Base-by-base conservation (phyloP, 2,888 invertebrate genomes). In the Cheilosia grossa region DNA sequence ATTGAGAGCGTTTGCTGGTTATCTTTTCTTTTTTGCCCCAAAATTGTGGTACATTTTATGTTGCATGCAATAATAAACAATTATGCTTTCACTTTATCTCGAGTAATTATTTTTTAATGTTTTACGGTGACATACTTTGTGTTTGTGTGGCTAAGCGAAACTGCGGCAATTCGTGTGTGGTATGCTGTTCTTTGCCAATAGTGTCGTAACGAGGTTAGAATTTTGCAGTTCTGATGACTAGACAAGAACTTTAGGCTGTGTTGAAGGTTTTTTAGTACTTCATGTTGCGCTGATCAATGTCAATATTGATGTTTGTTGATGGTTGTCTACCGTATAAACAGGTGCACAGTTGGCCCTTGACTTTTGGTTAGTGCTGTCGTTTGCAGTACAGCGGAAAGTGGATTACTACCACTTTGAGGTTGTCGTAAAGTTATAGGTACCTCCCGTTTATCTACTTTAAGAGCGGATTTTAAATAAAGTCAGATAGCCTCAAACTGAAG, bases 21-120 rank as follows among this genome's bases (percentile, higher is more conserved):
- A 47, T 13, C 59, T 4, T 59, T 64, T 27, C 27, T 58, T 19
- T 42, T 40, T 33, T 27, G 10, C 19, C 27, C 47, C 30, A n/a
- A 24, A 40, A 64, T 47, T 42, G 59, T 40, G 40, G 70, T 59
- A 59, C 70, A 58, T 42, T 17, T 51, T 72, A 78, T 61, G 64
- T 63, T 77, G 47, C 56, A 56, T 49, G 49, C 49, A 54, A 19
- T 42, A 53, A 53, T 69, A 66, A 66, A 21, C 15, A 27, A 51
- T 21, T 49, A 21, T 66, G 67, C 79, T 79, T 82, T 82, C 82
- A 82, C 82, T 82, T 82, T 56, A 72, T 73, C 59, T 30, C 5
- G 33, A 33, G 51, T 27, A 47, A 33, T 58, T 53, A 17, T 82
- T 58, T 66, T 24, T 51, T 51, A 19, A 21, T 47, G 56, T 64